These are phyloP conservation scores for Crossocerus cetratus DNA, from an alignment of 2,888 invertebrate genomes.

Conservation along the genomic window DNA sequence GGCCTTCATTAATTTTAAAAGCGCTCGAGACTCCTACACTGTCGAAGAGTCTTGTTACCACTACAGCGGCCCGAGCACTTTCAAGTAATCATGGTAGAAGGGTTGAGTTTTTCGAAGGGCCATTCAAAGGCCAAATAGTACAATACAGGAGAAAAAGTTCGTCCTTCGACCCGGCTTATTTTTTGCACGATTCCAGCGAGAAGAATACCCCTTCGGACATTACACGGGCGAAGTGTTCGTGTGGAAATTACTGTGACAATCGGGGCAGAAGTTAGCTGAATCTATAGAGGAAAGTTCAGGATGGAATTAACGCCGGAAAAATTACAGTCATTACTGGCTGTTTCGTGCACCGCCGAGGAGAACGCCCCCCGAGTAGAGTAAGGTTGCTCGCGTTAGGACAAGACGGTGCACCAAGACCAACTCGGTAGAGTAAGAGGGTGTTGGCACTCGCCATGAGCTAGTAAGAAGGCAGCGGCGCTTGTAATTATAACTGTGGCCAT, in stretches of 20 bases:
- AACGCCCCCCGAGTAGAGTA: constrained; percentile 3
- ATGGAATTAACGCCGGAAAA: constrained; percentile 68
- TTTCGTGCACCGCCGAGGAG: constrained; percentile 15
- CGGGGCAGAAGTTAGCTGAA: constrained; percentile 29
- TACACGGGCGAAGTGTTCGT: constrained; percentile 4
- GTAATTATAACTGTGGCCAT: constrained; percentile 62
- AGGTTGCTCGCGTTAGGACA: constrained; percentile 7
- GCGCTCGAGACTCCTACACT: constrained; percentile 29
- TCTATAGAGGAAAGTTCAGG: constrained; percentile 62
- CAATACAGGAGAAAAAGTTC: too few relatives aligned
- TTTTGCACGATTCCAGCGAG: too few relatives aligned
- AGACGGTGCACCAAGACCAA: constrained; percentile 17
- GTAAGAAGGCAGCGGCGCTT: constrained; percentile 13
- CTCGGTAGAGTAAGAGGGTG: too few relatives aligned
- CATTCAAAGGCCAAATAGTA: neutral
- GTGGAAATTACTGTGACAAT: constrained; percentile 20
- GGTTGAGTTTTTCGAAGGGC: neutral
- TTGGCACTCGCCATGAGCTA: neutral
- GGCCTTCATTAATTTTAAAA: constrained; percentile 60
- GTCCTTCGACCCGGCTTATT: too few relatives aligned
- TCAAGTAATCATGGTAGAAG: too few relatives aligned
- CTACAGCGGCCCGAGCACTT: too few relatives aligned
- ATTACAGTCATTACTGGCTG: constrained; percentile 61
- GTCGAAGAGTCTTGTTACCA: too few relatives aligned
- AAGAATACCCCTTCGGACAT: too few relatives aligned